Base-by-base conservation (phyloP, 1,140 invertebrate genomes). In the Linepithema humile region DNA sequence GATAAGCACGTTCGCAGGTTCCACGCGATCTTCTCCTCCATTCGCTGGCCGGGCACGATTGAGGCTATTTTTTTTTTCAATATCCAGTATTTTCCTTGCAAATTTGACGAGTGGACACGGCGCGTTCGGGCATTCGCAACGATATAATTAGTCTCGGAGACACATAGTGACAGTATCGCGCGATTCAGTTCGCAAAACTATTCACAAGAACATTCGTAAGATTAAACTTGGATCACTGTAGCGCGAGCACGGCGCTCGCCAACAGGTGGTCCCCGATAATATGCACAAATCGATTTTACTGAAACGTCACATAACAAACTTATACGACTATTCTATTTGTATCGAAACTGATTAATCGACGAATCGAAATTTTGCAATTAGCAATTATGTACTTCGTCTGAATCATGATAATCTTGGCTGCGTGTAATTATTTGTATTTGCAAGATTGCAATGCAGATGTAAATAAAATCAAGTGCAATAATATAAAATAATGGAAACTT, bases 251-350 rank as follows among this genome's bases (percentile, higher is more conserved):
- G 48, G 53, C 35, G 48, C 23, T 48, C 26, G 48, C 45, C 75
- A 78, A 80, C 75, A 80, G 75, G 75, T 80, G 75, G 75, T 70
- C 48, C 48, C 10, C 65, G 64, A 57, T 70, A 80, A 80, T 59
- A 45, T 32, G 64, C 64, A 20, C 62, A 40, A 43, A 80, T 80
- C 75, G 64, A 80, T 80, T 80, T 80, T 70, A 70, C 75, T 40
- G 50, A 70, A 80, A 80, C 64, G n/a, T 55, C 48, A 80, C 64
- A 40, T 70, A 59, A 70, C 50, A 70, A 80, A 80, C 26, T 80
- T 70, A 26, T 40, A 80, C n/a, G 29, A 55, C 23, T 48, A 29
- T 55, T 70, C 43, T 40, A 38, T 80, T 70, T 55, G 50, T 23
- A 12, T 20, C 48, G 38, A 40, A 57, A 48, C 38, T 40, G 64